Evolutionary conservation across 2,113 vertebrate species (phyloP), one percentile per base, ranked within the genome.

Genomic region (Perca flavescens): DNA sequence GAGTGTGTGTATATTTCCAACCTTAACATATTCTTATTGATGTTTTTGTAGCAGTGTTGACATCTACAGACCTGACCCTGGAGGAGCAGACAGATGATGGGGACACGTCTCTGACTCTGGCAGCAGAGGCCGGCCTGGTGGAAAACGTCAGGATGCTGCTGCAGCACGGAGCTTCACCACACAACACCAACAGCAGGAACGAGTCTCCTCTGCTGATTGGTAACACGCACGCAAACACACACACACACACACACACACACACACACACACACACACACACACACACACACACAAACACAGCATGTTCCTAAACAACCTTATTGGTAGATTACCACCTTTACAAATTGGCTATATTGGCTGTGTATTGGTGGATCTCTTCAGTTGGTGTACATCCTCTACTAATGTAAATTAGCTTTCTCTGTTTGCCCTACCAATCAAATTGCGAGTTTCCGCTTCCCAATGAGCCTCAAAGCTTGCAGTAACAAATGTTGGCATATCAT

Each of bases 141-240:
- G 94, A 95, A 64, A 97, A 97, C 2, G 92, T 96, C 19, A 92
- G 3, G 57, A 84, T 92, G 0, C 95, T 98, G 54, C 86, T 97
- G 81, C 93, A 95, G 75, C 96, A 96, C 14, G 92, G 94, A 22
- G 94, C 97, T 17, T 96, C 95, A 82, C 95, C 96, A 12, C 96
- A 96, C 83, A 96, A 93, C 81, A 96, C 93, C 80, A 98, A 97
- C 87, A 87, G 93, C 84, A 96, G 87, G 89, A 96, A 96, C 68
- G 96, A 98, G 90, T 95, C 94, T 0, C 95, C 96, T 5, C 95
- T 99, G 83, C 90, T 97, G 12, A 89, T 96, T 0, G 96, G 96
- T 97, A 96, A 65, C 43, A 16, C n/a, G 1, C 54, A 25, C 36
- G 2, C 36, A 40, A 10, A 54, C 28, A 22, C 43, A 54, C n/a